Conservation (phyloP, 1,140 invertebrate genomes). For the Acromyrmex echinatior region DNA sequence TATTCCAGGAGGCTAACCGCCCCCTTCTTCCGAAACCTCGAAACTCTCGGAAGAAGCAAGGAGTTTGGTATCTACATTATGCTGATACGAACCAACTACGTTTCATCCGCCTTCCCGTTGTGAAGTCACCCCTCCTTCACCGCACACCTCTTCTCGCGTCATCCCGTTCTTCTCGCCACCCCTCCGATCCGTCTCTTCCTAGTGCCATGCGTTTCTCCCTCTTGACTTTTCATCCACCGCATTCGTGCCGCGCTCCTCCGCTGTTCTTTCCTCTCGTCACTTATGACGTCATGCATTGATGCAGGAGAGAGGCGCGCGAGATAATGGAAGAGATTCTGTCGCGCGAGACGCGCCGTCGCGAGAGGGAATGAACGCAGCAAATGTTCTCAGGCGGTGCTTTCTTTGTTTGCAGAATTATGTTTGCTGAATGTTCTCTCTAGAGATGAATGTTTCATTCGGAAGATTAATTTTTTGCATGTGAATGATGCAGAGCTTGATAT, state of each 20-base stretch:
- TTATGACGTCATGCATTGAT: conserved; percentile 63
- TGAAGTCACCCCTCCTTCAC: conserved; percentile 36
- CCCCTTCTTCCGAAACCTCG: conserved; percentile 66
- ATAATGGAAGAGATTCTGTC: conserved; percentile 46
- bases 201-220: conserved; percentile 49
- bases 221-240: conserved; percentile 59
- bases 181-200: conserved; percentile 19
- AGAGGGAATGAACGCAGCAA: conserved; percentile 28
- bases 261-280: conserved; percentile 40
- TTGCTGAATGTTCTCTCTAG: conserved; percentile 23
- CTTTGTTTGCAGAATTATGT: conserved; percentile 25
- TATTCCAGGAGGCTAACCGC: conserved; percentile 52
- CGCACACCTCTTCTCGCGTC: not conserved
- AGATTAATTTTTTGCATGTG: conserved; percentile 36
- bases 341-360: not conserved
- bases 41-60: conserved; percentile 79
- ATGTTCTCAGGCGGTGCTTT: conserved; percentile 12
- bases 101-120: conserved; percentile 67
- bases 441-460: conserved; percentile 18
- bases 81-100: conserved; percentile 83
- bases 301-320: conserved; percentile 43
- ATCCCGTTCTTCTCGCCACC: not conserved
- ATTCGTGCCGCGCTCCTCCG: conserved; percentile 20
- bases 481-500: not conserved
- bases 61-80: conserved; percentile 83